Evolutionary conservation across 2,797 vertebrate species (phyloP).

Genomic region (Smutsia temminckii): DNA sequence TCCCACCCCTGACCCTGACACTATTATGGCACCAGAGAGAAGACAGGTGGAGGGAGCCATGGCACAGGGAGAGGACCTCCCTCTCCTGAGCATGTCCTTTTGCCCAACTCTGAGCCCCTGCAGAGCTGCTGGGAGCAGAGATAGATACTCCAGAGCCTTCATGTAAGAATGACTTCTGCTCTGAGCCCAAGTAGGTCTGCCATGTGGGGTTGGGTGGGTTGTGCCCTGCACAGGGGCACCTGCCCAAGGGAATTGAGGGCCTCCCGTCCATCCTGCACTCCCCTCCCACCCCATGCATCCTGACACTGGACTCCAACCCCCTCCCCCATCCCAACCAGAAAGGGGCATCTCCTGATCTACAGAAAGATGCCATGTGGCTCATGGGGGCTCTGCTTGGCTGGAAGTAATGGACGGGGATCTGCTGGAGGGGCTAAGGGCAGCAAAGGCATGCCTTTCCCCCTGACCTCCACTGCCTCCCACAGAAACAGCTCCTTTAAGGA

Average conservation of each 20-base stretch:
- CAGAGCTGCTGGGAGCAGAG: neutral
- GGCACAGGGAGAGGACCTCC: fast-evolving
- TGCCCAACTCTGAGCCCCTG: neutral
- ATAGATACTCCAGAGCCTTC: neutral
- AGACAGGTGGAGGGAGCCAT: no score
- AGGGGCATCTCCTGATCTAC: neutral
- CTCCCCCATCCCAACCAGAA: neutral
- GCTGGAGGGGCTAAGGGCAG: neutral
- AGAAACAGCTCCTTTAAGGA: neutral
- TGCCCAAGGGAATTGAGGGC: fast-evolving
- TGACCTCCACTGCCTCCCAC: neutral
- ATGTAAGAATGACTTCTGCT: neutral
- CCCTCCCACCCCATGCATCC: fast-evolving
- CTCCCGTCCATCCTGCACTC: neutral
- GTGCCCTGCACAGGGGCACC: neutral
- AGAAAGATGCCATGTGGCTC: fast-evolving
- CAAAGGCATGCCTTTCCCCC: neutral
- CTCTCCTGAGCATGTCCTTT: neutral
- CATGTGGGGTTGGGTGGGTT: fast-evolving
- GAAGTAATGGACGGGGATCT: neutral
- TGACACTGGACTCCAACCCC: neutral
- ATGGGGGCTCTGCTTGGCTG: neutral
- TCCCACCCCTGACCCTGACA: neutral
- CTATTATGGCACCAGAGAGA: neutral
- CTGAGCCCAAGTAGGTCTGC: neutral